A percentile compares a stretch with the other conserved stretches of the same genome.
Evolutionary conservation across 2,888 invertebrate genomes (phyloP).

Genomic region (Cosmia trapezina): DNA sequence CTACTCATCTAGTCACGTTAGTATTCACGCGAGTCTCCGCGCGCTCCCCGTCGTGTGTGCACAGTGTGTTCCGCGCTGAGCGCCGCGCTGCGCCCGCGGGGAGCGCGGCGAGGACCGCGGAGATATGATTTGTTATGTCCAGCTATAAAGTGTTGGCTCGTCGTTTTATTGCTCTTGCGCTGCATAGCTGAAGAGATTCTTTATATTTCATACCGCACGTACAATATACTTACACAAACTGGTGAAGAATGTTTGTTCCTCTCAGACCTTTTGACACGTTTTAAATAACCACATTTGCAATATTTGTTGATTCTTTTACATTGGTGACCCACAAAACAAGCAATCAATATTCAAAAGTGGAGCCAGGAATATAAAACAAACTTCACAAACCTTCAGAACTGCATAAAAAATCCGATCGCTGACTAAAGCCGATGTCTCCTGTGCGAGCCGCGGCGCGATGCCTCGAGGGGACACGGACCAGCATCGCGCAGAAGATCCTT

Average conservation of each 20-base stretch:
- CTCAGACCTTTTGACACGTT: background rate
- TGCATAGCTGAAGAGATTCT: conserved; percentile 7
- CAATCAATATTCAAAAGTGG: background rate
- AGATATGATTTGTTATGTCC: background rate
- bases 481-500: background rate
- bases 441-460: background rate
- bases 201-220: background rate
- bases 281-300: background rate
- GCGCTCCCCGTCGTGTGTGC: background rate
- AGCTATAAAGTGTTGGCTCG: conserved; percentile 14
- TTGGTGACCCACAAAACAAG: background rate
- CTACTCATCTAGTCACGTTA: conserved; percentile 31
- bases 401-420: background rate
- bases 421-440: background rate
- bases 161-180: conserved; percentile 20
- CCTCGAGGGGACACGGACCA: background rate
- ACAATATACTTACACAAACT: background rate
- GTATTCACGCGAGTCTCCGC: conserved; percentile 35
- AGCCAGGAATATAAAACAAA: background rate
- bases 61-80: conserved; percentile 1
- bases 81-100: conserved; percentile 3
- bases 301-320: background rate
- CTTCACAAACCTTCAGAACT: conserved; percentile 1
- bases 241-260: background rate
- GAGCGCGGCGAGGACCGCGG: background rate